Conservation (phyloP, 2,888 invertebrate genomes). For the Apodemia zela region DNA sequence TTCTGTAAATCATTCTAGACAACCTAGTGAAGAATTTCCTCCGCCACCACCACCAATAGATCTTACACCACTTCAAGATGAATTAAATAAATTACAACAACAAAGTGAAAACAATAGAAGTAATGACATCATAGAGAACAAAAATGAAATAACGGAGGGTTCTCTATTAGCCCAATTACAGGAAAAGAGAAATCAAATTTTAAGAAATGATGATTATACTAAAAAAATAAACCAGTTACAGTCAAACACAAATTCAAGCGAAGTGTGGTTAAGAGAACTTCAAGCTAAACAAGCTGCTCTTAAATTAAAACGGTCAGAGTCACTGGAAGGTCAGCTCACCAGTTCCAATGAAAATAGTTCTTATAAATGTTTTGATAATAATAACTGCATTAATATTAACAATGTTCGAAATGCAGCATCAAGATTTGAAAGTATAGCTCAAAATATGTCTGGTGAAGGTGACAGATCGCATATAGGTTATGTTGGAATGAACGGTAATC, state of each 20-base stretch:
- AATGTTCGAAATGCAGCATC: conserved; percentile 90
- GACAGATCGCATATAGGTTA: conserved; percentile 67
- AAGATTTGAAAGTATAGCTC: conserved; percentile 83
- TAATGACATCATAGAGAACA: conserved; percentile 36
- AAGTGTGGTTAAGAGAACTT: conserved; percentile 88
- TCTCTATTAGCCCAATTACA: conserved; percentile 83
- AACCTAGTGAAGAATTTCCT: conserved; percentile 93
- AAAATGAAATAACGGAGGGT: conserved; percentile 54
- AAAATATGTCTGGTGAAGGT: conserved; percentile 47
- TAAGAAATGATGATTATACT: conserved; percentile 63
- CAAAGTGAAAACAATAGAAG: conserved; percentile 35
- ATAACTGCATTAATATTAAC: conserved; percentile 37
- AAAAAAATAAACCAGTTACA: conserved; percentile 52
- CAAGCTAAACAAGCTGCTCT: conserved; percentile 87
- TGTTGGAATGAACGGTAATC: conserved; percentile 64
- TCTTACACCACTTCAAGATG: conserved; percentile 82
- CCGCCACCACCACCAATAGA: conserved; percentile 92
- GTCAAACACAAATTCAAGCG: conserved; percentile 56
- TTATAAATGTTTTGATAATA: conserved; percentile 38
- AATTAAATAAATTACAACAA: conserved; percentile 73
- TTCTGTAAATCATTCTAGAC: conserved; percentile 89
- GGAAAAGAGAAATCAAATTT: conserved; percentile 82
- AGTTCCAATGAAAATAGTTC: conserved; percentile 44
- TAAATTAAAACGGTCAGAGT: conserved; percentile 61
- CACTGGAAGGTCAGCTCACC: conserved; percentile 60